Conservation (phyloP, 2,113 vertebrate genomes). For the Hyaena hyaena region DNA sequence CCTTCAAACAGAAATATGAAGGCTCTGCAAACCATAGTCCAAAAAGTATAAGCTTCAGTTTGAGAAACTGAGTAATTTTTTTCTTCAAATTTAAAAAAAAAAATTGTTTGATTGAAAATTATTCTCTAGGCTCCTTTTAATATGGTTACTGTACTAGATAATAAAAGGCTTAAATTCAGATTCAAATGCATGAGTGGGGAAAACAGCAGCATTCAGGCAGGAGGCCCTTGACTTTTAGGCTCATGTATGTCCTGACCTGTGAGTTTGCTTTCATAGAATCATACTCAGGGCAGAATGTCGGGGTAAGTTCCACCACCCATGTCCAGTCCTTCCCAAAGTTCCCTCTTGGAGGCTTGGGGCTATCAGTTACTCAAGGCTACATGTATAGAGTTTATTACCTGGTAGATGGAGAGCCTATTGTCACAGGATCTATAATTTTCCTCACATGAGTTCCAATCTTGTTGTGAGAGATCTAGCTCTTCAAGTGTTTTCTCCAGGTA, state of each 20-base stretch:
- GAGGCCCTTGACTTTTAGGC: neutral
- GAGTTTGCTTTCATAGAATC: neutral
- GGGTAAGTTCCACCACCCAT: neutral
- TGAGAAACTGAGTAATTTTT: slow-evolving; percentile 13
- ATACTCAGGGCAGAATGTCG: neutral
- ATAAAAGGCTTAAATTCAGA: slow-evolving; percentile 35
- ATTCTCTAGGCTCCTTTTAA: slow-evolving; percentile 26
- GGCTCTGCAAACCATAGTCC: neutral
- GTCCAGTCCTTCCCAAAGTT: neutral
- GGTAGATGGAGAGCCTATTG: neutral
- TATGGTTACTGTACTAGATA: neutral
- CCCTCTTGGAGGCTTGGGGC: neutral
- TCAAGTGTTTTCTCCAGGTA: neutral
- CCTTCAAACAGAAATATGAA: neutral
- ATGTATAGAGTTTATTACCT: neutral
- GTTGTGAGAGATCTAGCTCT: neutral
- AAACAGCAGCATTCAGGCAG: neutral
- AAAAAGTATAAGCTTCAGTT: slow-evolving; percentile 22
- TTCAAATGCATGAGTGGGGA: neutral
- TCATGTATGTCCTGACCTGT: neutral
- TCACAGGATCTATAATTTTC: neutral
- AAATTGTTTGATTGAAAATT: slow-evolving; percentile 51
- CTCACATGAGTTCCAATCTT: neutral
- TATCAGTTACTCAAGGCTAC: neutral
- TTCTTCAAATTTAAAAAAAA: slow-evolving; percentile 55